Base-by-base conservation (phyloP, 2,888 invertebrate species). In the Epistrophella euchroma region DNA sequence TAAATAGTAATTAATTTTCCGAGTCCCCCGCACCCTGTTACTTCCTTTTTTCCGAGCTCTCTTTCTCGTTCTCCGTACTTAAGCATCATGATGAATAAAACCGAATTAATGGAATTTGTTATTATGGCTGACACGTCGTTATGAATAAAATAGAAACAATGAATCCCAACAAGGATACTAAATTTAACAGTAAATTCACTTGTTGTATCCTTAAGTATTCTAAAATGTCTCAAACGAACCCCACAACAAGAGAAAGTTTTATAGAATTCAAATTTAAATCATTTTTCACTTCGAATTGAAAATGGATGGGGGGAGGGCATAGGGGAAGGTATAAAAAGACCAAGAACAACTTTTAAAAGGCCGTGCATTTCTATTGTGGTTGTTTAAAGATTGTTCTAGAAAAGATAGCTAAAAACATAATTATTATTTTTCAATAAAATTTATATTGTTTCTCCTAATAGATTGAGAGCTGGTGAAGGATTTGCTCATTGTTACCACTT, bases 1-100 rank as follows among this genome's bases (percentile, higher is more conserved):
- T 89, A 88, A 90, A 91, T 89, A 90, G 90, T 90, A 92, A 92
- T 91, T 92, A 92, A 92, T 91, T 91, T 90, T 22, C 82, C 86
- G 89, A 86, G 89, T 88, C 45, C 45, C 76, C 66, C 43, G n/a
- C n/a, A 58, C 70, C 50, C 70, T 58, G 45, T 56, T 17, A 47
- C 32, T 60, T n/a, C 13, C 5, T 43, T 25, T 32, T 6, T 6
- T 13, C 9, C n/a, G 35, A 22, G n/a, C 25, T 32, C 35, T 52
- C 15, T 35, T 2, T 50, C 77, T 28, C 22, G 7, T 52, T 37
- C 66, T 19, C 2, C 66, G 55, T 45, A 58, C 19, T 19, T 19
- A 19, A 19, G 28, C 71, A 76, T 80, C 76, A 85, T 85, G 85
- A 85, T 85, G 76, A 85, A 85, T 85, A 86, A 74, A 74, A 56